These are phyloP conservation scores for Yponomeuta evonymella DNA, from an alignment of 2,888 invertebrate species.

Conservation along the genomic window DNA sequence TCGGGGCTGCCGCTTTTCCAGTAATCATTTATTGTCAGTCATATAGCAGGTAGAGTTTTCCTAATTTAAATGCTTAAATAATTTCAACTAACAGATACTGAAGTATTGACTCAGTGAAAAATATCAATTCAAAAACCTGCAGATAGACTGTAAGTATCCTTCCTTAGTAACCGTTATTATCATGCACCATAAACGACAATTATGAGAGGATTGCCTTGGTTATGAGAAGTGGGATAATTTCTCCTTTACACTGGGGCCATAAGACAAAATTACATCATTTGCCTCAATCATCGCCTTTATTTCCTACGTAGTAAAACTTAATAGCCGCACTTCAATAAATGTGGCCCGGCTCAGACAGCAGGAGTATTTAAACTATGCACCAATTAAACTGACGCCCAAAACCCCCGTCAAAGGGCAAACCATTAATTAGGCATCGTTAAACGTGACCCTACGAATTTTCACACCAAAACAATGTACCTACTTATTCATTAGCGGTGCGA, in stretches of 20 bases:
- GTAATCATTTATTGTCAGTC: no score
- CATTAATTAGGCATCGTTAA: slow-evolving; percentile 16
- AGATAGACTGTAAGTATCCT: no score
- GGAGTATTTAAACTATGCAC: neutral
- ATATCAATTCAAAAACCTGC: no score
- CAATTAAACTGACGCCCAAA: neutral
- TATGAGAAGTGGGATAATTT: slow-evolving; percentile 1
- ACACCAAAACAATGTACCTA: slow-evolving; percentile 25
- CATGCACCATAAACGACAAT: neutral
- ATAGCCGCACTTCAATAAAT: neutral
- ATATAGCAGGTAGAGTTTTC: no score
- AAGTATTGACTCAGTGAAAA: no score
- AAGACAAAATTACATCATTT: slow-evolving; percentile 3
- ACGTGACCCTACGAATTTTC: slow-evolving; percentile 20
- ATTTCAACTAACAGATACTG: no score
- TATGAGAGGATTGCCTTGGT: neutral
- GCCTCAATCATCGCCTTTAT: slow-evolving; percentile 2
- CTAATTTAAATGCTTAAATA: no score
- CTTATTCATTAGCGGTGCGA: slow-evolving; percentile 20
- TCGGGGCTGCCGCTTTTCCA: no score
- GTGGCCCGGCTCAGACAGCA: neutral
- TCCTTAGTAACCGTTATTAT: neutral
- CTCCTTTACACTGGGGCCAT: neutral
- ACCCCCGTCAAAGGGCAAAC: slow-evolving; percentile 7
- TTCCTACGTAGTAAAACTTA: neutral